Evolutionary conservation across 1,140 invertebrate species (phyloP), one percentile per base, ranked within the genome.

Genomic region (Eulimnadia texana): DNA sequence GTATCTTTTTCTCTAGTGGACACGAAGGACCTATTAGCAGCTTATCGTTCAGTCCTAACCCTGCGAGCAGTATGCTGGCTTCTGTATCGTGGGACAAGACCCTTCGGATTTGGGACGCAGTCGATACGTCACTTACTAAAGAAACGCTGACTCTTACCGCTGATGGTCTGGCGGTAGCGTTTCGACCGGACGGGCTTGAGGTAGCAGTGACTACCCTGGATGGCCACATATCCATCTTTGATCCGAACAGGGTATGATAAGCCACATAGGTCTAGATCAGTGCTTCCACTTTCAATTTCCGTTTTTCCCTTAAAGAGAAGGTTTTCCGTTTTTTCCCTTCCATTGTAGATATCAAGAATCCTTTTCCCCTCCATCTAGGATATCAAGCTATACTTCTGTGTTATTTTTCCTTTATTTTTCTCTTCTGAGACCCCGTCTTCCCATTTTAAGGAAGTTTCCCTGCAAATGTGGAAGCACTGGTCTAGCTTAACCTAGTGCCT

Each of bases 1-100:
- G n/a, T n/a, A n/a, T 47, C 11, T 33, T 29, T 57, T 42, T 93
- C 29, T 73, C 98, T 62, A 82, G 82, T 60, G 94, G 94, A 11
- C 95, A 99, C 71, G 85, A 91, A 76, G 93, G 88, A 19, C 93
- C 94, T 2, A 84, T 99, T 1, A 80, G 83, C 22, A 80, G 84
- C 65, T 67, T 98, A 16, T 78, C 82, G 10, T 98, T 98, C 71
- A 88, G 80, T 70, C 85, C 89, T 0, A 79, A 72, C 59, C 70
- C 81, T 10, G 74, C 83, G 0, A 87, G 84, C 61, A 83, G 85
- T 0, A 78, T 82, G 27, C 71, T 98, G 27, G 88, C 82, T 0
- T 95, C 92, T 1, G 86, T 83, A 1, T 93, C 90, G 19, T 98
- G 93, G 93, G 95, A 98, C 71, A 89, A 89, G 72, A 91, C 92